These are phyloP conservation scores for Onchidella celtica DNA, from an alignment of 2,888 invertebrate genomes.

Conservation along the genomic window DNA sequence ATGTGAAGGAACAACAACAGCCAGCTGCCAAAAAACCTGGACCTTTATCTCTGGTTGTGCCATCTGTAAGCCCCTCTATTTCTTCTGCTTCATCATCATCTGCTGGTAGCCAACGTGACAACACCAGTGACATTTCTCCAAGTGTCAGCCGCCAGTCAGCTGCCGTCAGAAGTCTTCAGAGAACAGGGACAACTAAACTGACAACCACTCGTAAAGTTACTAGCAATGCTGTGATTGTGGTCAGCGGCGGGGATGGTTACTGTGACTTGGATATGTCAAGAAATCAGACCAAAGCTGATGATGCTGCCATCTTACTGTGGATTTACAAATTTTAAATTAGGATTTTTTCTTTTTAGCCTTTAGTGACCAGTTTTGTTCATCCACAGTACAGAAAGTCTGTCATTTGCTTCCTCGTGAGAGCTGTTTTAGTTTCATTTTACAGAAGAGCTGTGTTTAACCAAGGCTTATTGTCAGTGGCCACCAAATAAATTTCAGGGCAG, in stretches of 20 bases:
- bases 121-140: background rate
- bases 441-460: too few species aligned
- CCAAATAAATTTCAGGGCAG: too few species aligned
- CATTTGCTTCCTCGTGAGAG: too few species aligned
- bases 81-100: background rate
- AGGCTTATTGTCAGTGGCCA: too few species aligned
- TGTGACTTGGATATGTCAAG: slow-evolving; percentile 68
- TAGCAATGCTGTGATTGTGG: slow-evolving; percentile 71
- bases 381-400: too few species aligned
- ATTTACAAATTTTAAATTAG: slow-evolving; percentile 65
- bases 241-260: slow-evolving; percentile 77
- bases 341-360: too few species aligned
- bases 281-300: slow-evolving; percentile 58
- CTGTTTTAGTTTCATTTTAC: too few species aligned
- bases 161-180: background rate
- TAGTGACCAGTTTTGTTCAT: too few species aligned
- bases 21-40: background rate
- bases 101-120: background rate
- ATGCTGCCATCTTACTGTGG: slow-evolving; percentile 70
- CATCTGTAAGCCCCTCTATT: background rate
- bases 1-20: background rate
- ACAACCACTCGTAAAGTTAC: slow-evolving; percentile 15
- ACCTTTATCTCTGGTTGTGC: background rate
- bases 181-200: background rate
- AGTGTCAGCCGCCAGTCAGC: background rate